phyloP scores from a whole-genome alignment of 2,113 vertebrate genomes.

The Puntigrus tetrazona region DNA sequence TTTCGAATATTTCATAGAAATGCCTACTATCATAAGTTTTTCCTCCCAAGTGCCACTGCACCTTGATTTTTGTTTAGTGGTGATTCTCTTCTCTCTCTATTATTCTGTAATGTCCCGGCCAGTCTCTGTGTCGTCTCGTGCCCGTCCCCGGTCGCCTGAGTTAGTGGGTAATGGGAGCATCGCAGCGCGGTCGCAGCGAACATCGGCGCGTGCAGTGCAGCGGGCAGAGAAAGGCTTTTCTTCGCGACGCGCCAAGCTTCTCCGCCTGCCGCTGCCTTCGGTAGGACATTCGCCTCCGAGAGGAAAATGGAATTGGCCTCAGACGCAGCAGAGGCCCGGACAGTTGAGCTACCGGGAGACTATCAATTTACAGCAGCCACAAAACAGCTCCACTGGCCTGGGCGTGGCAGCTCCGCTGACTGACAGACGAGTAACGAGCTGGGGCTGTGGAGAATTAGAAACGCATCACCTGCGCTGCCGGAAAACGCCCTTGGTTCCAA shows the following conservation, averaged over 20 bases:
- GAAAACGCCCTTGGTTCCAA: background rate
- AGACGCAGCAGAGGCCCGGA: conserved; percentile 52
- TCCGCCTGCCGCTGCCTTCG: conserved; percentile 54
- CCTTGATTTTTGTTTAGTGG: conserved; percentile 34
- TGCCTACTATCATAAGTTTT: no score
- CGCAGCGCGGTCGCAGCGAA: conserved; percentile 40
- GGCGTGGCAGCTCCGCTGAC: background rate
- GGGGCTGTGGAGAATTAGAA: conserved; percentile 23
- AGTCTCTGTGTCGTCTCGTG: background rate
- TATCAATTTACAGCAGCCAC: conserved; percentile 38
- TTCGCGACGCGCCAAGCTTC: no score
- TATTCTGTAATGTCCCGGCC: background rate
- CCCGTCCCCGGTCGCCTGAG: background rate
- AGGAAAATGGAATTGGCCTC: conserved; percentile 68
- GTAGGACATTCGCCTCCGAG: conserved; percentile 59
- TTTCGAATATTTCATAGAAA: no score
- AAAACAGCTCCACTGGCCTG: conserved; percentile 15
- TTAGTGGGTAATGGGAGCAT: conserved; percentile 48
- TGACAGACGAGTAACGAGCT: conserved; percentile 30
- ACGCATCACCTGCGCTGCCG: background rate
- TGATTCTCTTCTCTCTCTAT: conserved; percentile 48
- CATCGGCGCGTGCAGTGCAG: conserved; percentile 46
- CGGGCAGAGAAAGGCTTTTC: conserved; percentile 51
- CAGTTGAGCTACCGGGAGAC: background rate
- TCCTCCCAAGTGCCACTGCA: no score